Conservation (phyloP, 2,797 vertebrate genomes). For the Cottoperca gobio region DNA sequence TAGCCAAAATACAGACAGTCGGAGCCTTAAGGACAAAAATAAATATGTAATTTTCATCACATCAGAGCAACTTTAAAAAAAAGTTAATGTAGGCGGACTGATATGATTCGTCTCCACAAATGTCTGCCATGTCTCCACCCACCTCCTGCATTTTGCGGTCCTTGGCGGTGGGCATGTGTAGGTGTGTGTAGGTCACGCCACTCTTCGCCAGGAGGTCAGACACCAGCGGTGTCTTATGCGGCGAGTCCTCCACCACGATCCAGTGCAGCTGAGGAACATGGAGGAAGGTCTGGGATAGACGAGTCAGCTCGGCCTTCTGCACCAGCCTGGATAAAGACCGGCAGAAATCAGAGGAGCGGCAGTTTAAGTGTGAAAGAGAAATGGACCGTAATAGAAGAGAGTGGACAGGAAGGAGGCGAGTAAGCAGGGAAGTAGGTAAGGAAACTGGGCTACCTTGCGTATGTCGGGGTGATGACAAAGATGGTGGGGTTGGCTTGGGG, state of each 20-base stretch:
- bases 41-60: too few species aligned
- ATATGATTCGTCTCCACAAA: neutral
- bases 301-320: conserved; percentile 88
- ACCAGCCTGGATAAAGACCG: conserved; percentile 73
- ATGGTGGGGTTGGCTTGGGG: conserved; percentile 76
- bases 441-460: conserved; percentile 77
- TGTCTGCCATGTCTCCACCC: neutral
- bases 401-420: rapidly evolving
- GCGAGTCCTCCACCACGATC: conserved; percentile 87
- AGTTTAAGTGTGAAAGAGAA: neutral
- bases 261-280: conserved; percentile 87
- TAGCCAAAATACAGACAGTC: too few species aligned
- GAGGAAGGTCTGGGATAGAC: conserved; percentile 86
- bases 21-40: neutral
- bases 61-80: too few species aligned
- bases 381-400: neutral
- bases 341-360: neutral
- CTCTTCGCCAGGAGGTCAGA: conserved; percentile 79
- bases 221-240: conserved; percentile 79
- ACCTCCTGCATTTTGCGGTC: conserved; percentile 86
- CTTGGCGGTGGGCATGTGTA: conserved; percentile 83
- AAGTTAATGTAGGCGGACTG: neutral
- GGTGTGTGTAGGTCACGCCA: conserved; percentile 84
- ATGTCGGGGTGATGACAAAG: conserved; percentile 93
- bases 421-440: neutral